Conservation (phyloP, 2,888 invertebrate genomes). For the Girardia tigrina region DNA sequence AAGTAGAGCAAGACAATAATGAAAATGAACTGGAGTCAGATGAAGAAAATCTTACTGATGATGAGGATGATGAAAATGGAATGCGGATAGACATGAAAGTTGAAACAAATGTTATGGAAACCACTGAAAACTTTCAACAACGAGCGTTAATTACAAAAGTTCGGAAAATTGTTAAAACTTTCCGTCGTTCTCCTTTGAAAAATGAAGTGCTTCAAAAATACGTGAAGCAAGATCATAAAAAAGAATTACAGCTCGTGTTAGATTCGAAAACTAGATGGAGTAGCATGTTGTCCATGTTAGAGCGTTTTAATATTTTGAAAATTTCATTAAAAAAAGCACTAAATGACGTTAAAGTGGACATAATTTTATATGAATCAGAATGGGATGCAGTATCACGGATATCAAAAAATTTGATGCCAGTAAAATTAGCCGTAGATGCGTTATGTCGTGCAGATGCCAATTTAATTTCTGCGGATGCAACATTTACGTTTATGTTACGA, state of each 20-base stretch:
- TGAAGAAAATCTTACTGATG: background rate
- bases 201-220: background rate
- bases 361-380: background rate
- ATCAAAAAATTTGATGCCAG: background rate
- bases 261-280: background rate
- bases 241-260: background rate
- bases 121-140: background rate
- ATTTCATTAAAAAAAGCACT: background rate
- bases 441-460: constrained; percentile 14
- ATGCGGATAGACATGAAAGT: background rate
- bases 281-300: too few relatives aligned
- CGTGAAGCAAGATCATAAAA: background rate
- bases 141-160: background rate
- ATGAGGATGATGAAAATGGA: too few relatives aligned
- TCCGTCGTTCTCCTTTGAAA: background rate
- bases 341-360: constrained; percentile 2
- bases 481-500: background rate
- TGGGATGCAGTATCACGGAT: background rate
- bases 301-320: background rate
- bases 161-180: constrained; percentile 5
- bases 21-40: background rate
- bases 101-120: too few relatives aligned
- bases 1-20: background rate
- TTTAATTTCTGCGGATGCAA: background rate
- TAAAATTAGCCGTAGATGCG: constrained; percentile 13